phyloP scores from a whole-genome alignment of 2,888 invertebrate species.

The Yponomeuta plumbellus region DNA sequence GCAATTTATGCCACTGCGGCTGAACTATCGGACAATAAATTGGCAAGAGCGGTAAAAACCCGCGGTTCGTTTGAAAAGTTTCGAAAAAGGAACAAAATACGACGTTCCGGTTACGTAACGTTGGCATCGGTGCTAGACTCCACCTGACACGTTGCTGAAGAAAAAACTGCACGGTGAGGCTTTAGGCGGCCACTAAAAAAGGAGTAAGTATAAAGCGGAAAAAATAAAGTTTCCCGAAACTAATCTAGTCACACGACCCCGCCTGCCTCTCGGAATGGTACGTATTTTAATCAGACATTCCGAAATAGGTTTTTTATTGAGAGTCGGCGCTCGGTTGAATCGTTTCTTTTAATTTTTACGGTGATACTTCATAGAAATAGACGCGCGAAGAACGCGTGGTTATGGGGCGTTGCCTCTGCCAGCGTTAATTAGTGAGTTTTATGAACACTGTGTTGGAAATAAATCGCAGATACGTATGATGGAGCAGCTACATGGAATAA shows the following conservation, averaged over 20 bases:
- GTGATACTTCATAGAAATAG: conserved; percentile 17
- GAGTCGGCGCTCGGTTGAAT: conserved; percentile 32
- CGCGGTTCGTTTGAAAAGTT: conserved; percentile 16
- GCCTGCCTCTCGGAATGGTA: conserved; percentile 35
- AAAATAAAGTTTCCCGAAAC: conserved; percentile 57
- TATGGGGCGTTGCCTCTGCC: conserved; percentile 15
- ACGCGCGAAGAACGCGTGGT: conserved; percentile 19
- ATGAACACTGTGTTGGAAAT: conserved; percentile 24
- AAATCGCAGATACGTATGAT: neutral
- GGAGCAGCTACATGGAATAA: neutral
- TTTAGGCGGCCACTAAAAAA: conserved; percentile 28
- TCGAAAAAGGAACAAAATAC: conserved; percentile 16
- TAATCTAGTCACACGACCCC: conserved; percentile 62
- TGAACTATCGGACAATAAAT: conserved; percentile 7
- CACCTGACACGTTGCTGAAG: conserved; percentile 34
- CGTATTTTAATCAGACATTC: conserved; percentile 69
- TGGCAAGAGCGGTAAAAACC: conserved; percentile 14
- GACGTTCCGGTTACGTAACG: conserved; percentile 20
- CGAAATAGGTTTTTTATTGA: conserved; percentile 53
- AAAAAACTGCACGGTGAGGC: conserved; percentile 38
- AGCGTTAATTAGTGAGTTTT: conserved; percentile 24
- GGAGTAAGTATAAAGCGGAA: conserved; percentile 43
- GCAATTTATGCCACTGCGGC: conserved; percentile 25
- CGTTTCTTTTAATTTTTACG: conserved; percentile 45
- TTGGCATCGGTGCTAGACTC: conserved; percentile 21